Evolutionary conservation across 2,797 vertebrate genomes (phyloP).

Genomic region (Borostomias antarcticus): DNA sequence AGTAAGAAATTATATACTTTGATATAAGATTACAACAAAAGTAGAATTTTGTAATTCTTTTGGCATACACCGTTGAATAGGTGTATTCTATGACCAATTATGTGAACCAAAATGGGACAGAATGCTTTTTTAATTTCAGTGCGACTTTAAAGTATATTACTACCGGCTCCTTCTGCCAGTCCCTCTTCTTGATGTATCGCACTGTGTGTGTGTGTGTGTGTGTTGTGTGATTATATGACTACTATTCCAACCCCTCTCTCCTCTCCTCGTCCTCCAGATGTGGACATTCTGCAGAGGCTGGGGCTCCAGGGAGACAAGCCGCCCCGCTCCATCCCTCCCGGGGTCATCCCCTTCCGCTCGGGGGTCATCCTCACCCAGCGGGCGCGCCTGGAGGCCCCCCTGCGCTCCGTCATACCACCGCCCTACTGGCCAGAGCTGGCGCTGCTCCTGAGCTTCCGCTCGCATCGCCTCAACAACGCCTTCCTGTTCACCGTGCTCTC

Average conservation of each 20-base stretch:
- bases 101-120: too few relatives aligned
- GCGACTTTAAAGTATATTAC: too few relatives aligned
- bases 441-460: conserved; percentile 91
- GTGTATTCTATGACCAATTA: too few relatives aligned
- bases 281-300: conserved; percentile 95
- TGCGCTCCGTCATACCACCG: conserved; percentile 78
- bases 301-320: conserved; percentile 91
- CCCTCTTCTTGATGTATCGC: neutral
- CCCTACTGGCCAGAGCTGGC: conserved; percentile 83
- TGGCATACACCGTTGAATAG: too few relatives aligned
- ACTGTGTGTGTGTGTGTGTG: neutral
- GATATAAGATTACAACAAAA: too few relatives aligned
- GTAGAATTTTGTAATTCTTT: too few relatives aligned
- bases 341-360: conserved; percentile 92
- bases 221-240: too few relatives aligned
- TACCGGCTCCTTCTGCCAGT: neutral
- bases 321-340: conserved; percentile 79
- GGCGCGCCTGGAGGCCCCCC: conserved; percentile 84
- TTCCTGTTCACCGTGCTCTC: conserved; percentile 92
- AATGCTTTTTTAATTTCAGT: too few relatives aligned
- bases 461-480: conserved; percentile 93
- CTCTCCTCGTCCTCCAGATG: conserved; percentile 72
- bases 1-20: too few relatives aligned
- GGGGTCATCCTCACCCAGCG: conserved; percentile 95
- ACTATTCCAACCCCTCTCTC: neutral